These are phyloP conservation scores for Kuschelorhynchus macadamiae DNA, from an alignment of 2,888 invertebrate species.

Conservation along the genomic window DNA sequence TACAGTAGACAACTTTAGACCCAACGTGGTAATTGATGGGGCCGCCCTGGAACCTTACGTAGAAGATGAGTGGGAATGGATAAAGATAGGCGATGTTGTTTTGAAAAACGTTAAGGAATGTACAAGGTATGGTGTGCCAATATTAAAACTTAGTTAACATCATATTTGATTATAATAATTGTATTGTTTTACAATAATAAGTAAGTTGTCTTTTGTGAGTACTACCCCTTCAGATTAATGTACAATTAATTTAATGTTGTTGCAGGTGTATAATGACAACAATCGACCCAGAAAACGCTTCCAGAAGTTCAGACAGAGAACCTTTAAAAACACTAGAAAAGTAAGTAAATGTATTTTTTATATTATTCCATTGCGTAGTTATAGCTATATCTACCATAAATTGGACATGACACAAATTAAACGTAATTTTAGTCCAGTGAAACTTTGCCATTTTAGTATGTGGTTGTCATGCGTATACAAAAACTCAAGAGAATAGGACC, in stretches of 20 bases:
- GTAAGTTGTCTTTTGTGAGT: too few species aligned
- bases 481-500: too few species aligned
- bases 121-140: constrained; percentile 57
- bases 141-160: not conserved
- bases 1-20: constrained; percentile 70
- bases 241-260: constrained; percentile 2
- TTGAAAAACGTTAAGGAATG: constrained; percentile 73
- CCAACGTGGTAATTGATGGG: constrained; percentile 72
- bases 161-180: too few species aligned
- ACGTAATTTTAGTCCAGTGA: too few species aligned
- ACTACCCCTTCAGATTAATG: too few species aligned
- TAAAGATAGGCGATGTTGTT: constrained; percentile 71
- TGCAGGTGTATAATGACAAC: constrained; percentile 68
- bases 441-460: too few species aligned
- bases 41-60: constrained; percentile 65
- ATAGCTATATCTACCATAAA: too few species aligned
- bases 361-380: too few species aligned
- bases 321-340: constrained; percentile 71
- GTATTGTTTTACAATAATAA: too few species aligned
- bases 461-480: too few species aligned
- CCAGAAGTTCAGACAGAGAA: constrained; percentile 67
- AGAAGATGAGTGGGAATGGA: constrained; percentile 74
- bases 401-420: too few species aligned
- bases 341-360: too few species aligned
- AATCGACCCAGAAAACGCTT: constrained; percentile 70